A percentile compares a stretch with the other conserved stretches of the same genome.
Conservation (phyloP, 2,113 vertebrate genomes). For the Notothenia coriiceps region DNA sequence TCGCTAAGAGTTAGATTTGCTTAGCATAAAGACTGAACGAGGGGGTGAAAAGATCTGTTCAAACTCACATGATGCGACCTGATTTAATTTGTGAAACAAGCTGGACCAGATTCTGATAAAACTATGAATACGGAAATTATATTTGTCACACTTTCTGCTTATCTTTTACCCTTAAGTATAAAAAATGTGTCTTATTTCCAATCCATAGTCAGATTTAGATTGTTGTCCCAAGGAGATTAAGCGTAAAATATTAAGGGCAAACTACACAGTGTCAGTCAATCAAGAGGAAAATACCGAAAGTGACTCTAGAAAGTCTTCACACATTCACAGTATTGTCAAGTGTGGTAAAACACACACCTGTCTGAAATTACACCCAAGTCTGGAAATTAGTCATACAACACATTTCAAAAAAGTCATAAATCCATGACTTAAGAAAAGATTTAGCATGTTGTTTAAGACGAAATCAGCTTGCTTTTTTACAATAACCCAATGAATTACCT, state of each 20-base stretch:
- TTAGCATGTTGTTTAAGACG: slow-evolving; percentile 42
- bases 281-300: slow-evolving; percentile 12
- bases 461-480: slow-evolving; percentile 30
- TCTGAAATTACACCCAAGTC: slow-evolving; percentile 13
- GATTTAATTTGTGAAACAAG: slow-evolving; percentile 14
- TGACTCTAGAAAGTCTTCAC: not conserved
- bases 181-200: slow-evolving; percentile 15
- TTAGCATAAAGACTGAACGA: not conserved
- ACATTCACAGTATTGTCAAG: slow-evolving; percentile 34
- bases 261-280: slow-evolving; percentile 5
- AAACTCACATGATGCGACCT: slow-evolving; percentile 23
- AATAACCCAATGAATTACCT: slow-evolving; percentile 26
- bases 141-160: slow-evolving; percentile 1
- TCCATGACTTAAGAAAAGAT: not conserved
- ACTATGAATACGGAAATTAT: not conserved
- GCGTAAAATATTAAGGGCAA: not conserved
- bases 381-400: slow-evolving; percentile 29
- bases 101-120: slow-evolving; percentile 11
- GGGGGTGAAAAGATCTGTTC: not conserved
- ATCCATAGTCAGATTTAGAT: slow-evolving; percentile 4
- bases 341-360: not conserved
- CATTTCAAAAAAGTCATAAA: not conserved
- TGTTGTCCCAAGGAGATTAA: not conserved
- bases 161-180: slow-evolving; percentile 14
- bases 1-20: not conserved